These are phyloP conservation scores for Euzophera pinguis DNA, from an alignment of 2,888 invertebrate genomes.

Conservation along the genomic window DNA sequence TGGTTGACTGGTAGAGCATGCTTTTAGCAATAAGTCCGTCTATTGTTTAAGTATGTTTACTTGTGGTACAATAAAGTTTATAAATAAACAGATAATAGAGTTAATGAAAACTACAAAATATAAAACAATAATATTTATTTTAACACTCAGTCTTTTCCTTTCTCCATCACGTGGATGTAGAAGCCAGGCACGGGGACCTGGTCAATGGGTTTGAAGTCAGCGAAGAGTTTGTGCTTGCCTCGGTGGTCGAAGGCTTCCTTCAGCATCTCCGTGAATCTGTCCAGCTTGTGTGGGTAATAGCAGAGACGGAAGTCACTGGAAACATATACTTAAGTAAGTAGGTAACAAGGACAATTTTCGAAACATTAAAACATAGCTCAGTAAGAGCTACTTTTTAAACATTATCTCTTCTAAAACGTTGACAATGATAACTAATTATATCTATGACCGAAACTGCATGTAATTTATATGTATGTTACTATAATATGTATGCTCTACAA, in stretches of 20 bases:
- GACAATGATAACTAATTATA: too few species aligned
- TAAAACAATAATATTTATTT: not conserved
- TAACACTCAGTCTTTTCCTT: constrained; percentile 42
- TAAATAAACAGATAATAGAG: constrained; percentile 57
- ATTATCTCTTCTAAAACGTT: too few species aligned
- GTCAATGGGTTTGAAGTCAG: constrained; percentile 87
- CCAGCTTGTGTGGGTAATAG: constrained; percentile 91
- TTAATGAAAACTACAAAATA: not conserved
- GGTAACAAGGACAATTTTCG: not conserved
- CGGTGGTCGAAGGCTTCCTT: constrained; percentile 83
- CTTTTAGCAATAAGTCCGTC: too few species aligned
- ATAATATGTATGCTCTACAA: too few species aligned
- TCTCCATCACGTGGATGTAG: constrained; percentile 91
- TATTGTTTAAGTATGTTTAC: too few species aligned
- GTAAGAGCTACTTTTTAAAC: too few species aligned
- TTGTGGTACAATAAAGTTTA: too few species aligned
- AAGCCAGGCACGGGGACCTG: constrained; percentile 85
- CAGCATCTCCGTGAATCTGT: constrained; percentile 85
- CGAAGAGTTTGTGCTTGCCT: constrained; percentile 85
- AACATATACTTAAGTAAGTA: constrained; percentile 17
- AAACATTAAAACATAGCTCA: not conserved
- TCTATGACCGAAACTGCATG: too few species aligned
- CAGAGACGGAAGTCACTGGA: constrained; percentile 90
- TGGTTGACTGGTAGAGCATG: too few species aligned
- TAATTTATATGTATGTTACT: too few species aligned